Base-by-base conservation (phyloP, 2,888 invertebrate genomes). In the Macroteleia sp. region DNA sequence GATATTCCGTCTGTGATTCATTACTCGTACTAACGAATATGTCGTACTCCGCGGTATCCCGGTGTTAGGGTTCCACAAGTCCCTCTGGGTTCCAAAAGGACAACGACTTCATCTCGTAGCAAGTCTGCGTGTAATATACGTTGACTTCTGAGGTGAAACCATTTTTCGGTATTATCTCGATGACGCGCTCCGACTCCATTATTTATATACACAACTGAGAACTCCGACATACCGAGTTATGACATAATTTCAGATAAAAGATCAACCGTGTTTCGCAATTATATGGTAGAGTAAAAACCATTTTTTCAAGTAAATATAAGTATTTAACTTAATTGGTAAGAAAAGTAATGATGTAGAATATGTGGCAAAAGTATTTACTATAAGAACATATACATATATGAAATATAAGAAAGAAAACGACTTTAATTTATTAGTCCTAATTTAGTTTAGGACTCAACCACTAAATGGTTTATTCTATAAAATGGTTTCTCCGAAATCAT, bases 151-250 rank as follows among this genome's bases (percentile, higher is more conserved):
- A 83, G 83, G 74, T 73, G 81, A 81, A 83, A 82, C 86, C 86
- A 87, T 89, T 88, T 88, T 88, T 88, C 86, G 85, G 85, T 85
- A 87, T 87, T 87, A 88, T 88, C 85, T 86, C 87, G 86, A 86
- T 86, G 85, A 86, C 83, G 83, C 83, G 83, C 75, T 83, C 73
- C 70, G 81, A 79, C 78, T 82, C 81, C 82, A 83, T 87, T 85
- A 88, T 88, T 87, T 87, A 86, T 87, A 83, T 79, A 71, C 62
- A 67, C 46, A 3, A 80, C 67, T 77, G 80, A 16, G 19, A 61
- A 71, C 54, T 59, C 75, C 83, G 82, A 79, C 78, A 80, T 81
- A 67, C 61, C 48, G 46, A 75, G 77, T 85, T 87, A 87, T 87
- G 85, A 87, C 85, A 83, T 86, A 85, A 88, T 87, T 87, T 85